Base-by-base conservation (phyloP, 2,888 invertebrate species). In the Nomada flava region DNA sequence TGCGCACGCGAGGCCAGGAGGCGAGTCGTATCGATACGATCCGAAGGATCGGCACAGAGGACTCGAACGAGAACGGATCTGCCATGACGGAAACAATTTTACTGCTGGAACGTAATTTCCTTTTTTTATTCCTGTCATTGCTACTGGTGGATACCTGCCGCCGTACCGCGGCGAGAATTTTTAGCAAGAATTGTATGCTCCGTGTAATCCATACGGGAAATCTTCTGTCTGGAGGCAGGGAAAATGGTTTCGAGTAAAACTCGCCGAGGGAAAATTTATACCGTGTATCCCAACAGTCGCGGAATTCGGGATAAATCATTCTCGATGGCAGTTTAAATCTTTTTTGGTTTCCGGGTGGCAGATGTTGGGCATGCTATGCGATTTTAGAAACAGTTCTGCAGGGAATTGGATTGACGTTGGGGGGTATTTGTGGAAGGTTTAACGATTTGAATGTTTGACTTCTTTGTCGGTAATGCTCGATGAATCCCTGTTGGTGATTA, bases 241-340 rank as follows among this genome's bases (percentile, higher is more conserved):
- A 29, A 60, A 44, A 23, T 9, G 26, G n/a, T 7, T 29, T 20
- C 20, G n/a, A 26, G 70, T 2, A 15, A 60, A 71, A 71, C 62
- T 71, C 70, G 60, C 20, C 20, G 60, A 29, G 50, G 47, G 60
- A 52, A 71, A 60, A 71, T 71, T 71, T 71, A 62, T 71, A 20
- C 20, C 15, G 15, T 20, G 36, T 36, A 23, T 71, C 20, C 20
- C 36, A 20, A 50, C 18, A 36, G 52, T 60, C n/a, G 70, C 20
- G 50, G 70, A 71, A 62, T 71, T 71, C 60, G 50, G 29, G 60
- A 71, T 71, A 71, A 71, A 71, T 71, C 70, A 71, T 71, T 71
- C 50, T 4, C 7, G 36, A 11, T 62, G 50, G 50, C 70, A n/a
- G 47, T 26, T 52, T 70, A 70, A 70, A 70, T 70, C 70, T 36